Base-by-base conservation (phyloP, 2,888 invertebrate species). In the Idaea aversata region DNA sequence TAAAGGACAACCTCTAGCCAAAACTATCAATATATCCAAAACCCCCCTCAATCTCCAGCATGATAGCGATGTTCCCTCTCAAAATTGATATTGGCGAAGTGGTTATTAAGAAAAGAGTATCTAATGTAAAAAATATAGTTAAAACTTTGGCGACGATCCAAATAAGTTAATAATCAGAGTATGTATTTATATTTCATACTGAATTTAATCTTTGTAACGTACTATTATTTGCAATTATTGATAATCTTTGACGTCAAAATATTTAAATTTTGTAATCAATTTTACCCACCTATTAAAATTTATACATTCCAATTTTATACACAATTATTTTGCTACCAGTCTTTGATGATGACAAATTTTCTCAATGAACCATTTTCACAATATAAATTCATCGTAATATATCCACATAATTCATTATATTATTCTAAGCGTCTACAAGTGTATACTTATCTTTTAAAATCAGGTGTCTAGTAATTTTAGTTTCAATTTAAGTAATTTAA, bases 271-370 rank as follows among this genome's bases (percentile, higher is more conserved):
- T 47, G 47, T 47, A 7, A 7, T 47, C 13, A 47, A 47, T 13
- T 47, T 47, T 47, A 47, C 47, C 47, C 47, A 47, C 47, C 47
- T 47, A 47, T 47, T 47, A 10, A 7, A 47, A 47, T 47, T 47
- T 47, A 47, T 47, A 47, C 10, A 47, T 47, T 47, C 10, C 38
- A 5, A 38, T 38, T 38, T 38, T 38, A 38, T 47, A 47, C 10
- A 47, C 7, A 47, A 25, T 36, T 63, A 60, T 57, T 35, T 36
- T 58, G n/a, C 35, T 35, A 58, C 15, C 57, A 58, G 59, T 34
- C 5, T 57, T 16, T 62, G 62, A 61, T 62, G 47, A 47, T 47
- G 47, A 47, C 47, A 47, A 47, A 47, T 47, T 47, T 47, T 25
- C 7, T 47, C 47, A 47, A 47, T 47, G 13, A 47, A 47, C 6